Base-by-base conservation (phyloP, 2,888 invertebrate species). In the Tachina grossa region DNA sequence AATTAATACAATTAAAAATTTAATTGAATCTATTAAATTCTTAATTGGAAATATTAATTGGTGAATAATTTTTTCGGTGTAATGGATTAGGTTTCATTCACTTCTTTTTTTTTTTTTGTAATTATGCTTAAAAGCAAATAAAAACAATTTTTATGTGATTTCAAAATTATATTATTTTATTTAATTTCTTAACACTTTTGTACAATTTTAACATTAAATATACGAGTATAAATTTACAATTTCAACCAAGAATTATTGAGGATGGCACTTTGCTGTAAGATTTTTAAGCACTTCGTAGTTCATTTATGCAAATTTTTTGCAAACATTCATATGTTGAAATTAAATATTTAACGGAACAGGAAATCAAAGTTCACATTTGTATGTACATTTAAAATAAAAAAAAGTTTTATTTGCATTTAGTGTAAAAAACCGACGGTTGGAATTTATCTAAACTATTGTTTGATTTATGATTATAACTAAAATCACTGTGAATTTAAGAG, bases 371-470 rank as follows among this genome's bases (percentile, higher is more conserved):
- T 53, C 0, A 31, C 63, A 63, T 10, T n/a, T n/a, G n/a, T n/a
- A n/a, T n/a, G n/a, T n/a, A n/a, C n/a, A n/a, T n/a, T n/a, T n/a
- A n/a, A n/a, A n/a, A n/a, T 11, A 19, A 10, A 22, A 31, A 63
- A n/a, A 51, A 22, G 74, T 66, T 69, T 41, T 3, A n/a, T 59
- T 16, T 19, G 69, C 41, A n/a, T 55, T 82, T 69, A 55, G 19
- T 41, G 14, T 55, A 69, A 69, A 63, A 41, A 75, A 71, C 76
- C 82, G 82, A 57, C 82, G 82, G 82, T 49, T 75, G 68, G 13
- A 5, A 55, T 63, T 39, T 69, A 47, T 81, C 16, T 43, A 9
- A 65, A 9, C 9, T 66, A 31, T 78, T 78, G 68, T 43, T 74
- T 66, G 68, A 79, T 79, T 59, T 71, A 71, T 76, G 76, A 49